Evolutionary conservation across 2,113 vertebrate species (phyloP).

Genomic region (Rissa tridactyla): DNA sequence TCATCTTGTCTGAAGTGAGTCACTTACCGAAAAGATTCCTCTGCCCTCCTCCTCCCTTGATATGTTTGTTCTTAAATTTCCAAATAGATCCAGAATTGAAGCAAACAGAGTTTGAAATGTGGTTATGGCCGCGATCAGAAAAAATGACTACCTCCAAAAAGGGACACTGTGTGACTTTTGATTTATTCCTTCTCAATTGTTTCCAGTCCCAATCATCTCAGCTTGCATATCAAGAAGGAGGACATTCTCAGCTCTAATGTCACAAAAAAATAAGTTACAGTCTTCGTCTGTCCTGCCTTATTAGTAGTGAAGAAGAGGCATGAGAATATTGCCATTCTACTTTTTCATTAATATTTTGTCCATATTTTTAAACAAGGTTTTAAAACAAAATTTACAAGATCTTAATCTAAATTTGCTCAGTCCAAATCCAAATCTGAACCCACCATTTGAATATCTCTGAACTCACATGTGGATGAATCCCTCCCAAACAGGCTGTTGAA

Average conservation of each 20-base stretch:
- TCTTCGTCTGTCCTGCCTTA: neutral
- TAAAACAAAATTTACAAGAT: neutral
- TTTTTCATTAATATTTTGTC: neutral
- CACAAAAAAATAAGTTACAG: neutral
- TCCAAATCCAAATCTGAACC: neutral
- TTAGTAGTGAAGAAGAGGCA: neutral
- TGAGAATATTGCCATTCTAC: neutral
- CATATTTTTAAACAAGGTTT: neutral
- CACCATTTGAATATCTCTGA: neutral
- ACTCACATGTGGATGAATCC: neutral
- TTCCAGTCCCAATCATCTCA: constrained; percentile 32
- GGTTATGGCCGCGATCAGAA: constrained; percentile 2
- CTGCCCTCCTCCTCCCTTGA: neutral
- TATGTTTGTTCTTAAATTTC: constrained; percentile 52
- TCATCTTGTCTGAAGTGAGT: constrained; percentile 53
- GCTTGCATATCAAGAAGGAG: neutral
- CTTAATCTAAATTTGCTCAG: neutral
- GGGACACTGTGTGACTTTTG: neutral
- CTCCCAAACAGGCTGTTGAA: neutral
- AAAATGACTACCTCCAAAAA: constrained; percentile 35
- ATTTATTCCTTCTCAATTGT: constrained; percentile 55
- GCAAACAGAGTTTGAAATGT: constrained; percentile 51
- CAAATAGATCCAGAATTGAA: constrained; percentile 36
- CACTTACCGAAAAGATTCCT: constrained; percentile 27
- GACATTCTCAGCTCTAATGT: neutral